phyloP scores from a whole-genome alignment of 2,888 invertebrate species.

The Agrypnus murinus region DNA sequence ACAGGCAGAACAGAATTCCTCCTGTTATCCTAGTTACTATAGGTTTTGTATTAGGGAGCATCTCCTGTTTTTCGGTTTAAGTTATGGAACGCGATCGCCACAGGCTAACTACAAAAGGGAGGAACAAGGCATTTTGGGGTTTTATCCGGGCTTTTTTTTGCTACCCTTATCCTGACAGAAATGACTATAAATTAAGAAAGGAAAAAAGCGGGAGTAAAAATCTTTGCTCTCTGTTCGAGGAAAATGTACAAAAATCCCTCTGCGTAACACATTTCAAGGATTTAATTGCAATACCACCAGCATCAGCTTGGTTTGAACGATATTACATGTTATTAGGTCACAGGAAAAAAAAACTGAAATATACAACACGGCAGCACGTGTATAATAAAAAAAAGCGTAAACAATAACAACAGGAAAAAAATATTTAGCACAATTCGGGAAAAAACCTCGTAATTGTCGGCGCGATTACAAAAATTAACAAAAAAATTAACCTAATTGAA shows the following conservation, averaged over 20 bases:
- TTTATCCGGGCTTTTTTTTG: constrained; percentile 19
- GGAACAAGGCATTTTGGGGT: constrained; percentile 17
- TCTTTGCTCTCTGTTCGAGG: background rate
- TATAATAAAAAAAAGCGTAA: background rate
- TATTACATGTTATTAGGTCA: background rate
- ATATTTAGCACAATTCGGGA: background rate
- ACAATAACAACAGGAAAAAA: background rate
- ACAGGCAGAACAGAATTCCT: too few relatives aligned
- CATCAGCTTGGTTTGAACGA: too few relatives aligned
- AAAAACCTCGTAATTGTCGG: background rate
- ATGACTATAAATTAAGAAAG: constrained; percentile 24
- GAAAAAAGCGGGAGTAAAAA: constrained; percentile 1
- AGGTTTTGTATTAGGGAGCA: constrained; percentile 1
- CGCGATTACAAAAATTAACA: constrained; percentile 8
- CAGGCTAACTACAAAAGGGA: constrained; percentile 20
- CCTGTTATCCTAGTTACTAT: background rate
- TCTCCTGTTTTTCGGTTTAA: constrained; percentile 10
- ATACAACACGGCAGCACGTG: background rate
- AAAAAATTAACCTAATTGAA: constrained; percentile 26
- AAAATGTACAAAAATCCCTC: background rate
- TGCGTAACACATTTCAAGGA: too few relatives aligned
- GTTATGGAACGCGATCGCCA: constrained; percentile 22
- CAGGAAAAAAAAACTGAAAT: background rate
- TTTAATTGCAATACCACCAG: background rate
- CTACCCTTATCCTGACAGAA: constrained; percentile 13